phyloP scores from a whole-genome alignment of 2,113 vertebrate species.

The Tragulus kanchil region DNA sequence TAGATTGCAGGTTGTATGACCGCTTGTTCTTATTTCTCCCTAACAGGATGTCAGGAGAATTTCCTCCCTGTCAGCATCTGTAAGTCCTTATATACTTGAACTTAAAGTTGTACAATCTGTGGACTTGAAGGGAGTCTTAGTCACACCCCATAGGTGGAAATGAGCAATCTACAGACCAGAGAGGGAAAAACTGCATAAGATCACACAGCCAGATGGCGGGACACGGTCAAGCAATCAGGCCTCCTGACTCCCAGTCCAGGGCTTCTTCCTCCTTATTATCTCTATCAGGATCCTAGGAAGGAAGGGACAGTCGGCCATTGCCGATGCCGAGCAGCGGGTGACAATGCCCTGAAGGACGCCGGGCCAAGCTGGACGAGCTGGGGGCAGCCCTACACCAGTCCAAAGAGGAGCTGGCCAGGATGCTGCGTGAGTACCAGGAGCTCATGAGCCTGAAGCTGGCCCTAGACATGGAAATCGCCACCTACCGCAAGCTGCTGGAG shows the following conservation, averaged over 20 bases:
- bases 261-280: neutral
- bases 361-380: conserved; percentile 91
- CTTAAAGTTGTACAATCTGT: neutral
- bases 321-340: conserved; percentile 94
- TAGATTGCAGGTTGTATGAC: neutral
- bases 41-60: conserved; percentile 88
- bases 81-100: conserved; percentile 80
- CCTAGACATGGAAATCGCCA: conserved; percentile 97
- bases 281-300: too few species aligned
- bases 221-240: neutral
- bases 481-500: conserved; percentile 96
- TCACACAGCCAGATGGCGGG: neutral
- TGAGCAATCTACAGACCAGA: neutral
- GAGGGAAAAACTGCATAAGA: neutral
- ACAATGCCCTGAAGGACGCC: conserved; percentile 94
- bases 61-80: conserved; percentile 88
- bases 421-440: conserved; percentile 96
- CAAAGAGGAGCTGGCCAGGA: conserved; percentile 95
- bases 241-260: neutral
- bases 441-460: conserved; percentile 97
- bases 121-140: neutral
- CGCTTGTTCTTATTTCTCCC: neutral
- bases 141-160: neutral
- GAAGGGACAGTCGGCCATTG: too few species aligned
- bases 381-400: conserved; percentile 93